A percentile compares a stretch with the other conserved stretches of the same genome.
Conservation (phyloP, 2,888 invertebrate species). For the Sphaeridia pumilis region DNA sequence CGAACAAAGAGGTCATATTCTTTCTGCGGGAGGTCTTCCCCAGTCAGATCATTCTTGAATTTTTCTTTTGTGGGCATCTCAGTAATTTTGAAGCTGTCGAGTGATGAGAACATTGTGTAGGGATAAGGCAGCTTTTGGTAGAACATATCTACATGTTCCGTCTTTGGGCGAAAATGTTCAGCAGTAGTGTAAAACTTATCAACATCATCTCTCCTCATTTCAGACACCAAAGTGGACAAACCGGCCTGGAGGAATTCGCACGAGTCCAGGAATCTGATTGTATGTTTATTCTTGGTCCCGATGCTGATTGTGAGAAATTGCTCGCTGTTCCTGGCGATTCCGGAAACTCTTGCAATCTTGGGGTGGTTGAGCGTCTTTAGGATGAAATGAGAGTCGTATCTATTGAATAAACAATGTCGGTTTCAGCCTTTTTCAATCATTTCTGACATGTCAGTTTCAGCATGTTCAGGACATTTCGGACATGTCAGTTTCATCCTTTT, state of each 20-base stretch:
- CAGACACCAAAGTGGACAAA: not conserved
- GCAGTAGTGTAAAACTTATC: not conserved
- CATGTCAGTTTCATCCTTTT: too few relatives aligned
- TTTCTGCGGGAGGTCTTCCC: not conserved
- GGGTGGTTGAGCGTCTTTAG: not conserved
- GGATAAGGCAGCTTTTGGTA: not conserved
- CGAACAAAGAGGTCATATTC: not conserved
- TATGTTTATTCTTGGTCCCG: not conserved
- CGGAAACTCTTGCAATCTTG: not conserved
- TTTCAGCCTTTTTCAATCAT: too few relatives aligned
- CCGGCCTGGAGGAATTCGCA: not conserved
- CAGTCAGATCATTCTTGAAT: not conserved
- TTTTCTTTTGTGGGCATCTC: not conserved
- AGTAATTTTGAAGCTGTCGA: not conserved
- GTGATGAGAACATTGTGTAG: not conserved
- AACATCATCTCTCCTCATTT: not conserved
- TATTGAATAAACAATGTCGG: too few relatives aligned
- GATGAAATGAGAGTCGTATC: not conserved
- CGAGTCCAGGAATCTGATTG: not conserved
- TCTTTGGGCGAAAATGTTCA: not conserved
- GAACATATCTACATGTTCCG: not conserved
- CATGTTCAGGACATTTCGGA: too few relatives aligned
- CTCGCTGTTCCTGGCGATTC: not conserved
- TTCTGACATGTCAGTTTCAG: too few relatives aligned
- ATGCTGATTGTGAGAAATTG: not conserved